Percentiles rank a stretch among this genome's conserved stretches.
phyloP scores from a whole-genome alignment of 1,140 invertebrate genomes.

The Asobara japonica region DNA sequence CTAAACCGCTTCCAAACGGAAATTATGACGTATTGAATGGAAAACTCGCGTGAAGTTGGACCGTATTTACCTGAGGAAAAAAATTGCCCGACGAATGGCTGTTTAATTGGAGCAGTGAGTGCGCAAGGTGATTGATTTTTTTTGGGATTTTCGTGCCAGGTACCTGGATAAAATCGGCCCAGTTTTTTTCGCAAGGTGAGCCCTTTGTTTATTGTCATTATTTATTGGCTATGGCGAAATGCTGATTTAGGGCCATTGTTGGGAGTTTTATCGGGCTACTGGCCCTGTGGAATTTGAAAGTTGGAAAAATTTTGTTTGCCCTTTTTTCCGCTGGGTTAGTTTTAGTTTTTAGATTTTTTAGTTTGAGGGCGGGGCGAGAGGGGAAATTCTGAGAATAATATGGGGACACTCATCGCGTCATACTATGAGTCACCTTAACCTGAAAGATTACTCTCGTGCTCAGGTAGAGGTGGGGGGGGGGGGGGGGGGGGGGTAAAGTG shows the following conservation, averaged over 20 bases:
- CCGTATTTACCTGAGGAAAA: neutral
- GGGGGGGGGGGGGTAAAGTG: neutral
- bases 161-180: neutral
- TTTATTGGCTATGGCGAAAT: neutral
- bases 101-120: neutral
- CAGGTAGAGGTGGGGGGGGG: neutral
- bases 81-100: neutral
- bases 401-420: neutral
- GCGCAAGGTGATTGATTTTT: neutral
- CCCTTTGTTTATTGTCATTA: too few species aligned
- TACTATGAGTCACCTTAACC: neutral
- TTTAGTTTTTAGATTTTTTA: too few species aligned
- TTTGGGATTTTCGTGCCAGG: neutral
- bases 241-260: neutral
- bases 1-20: conserved; percentile 27
- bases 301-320: too few species aligned
- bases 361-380: neutral
- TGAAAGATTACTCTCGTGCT: neutral
- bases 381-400: neutral
- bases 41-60: conserved; percentile 20
- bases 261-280: neutral
- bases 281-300: neutral
- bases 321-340: too few species aligned
- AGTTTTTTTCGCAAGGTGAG: neutral
- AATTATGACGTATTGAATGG: conserved; percentile 42